Evolutionary conservation across 2,797 vertebrate genomes (phyloP).

Genomic region (Malacoraja senta): DNA sequence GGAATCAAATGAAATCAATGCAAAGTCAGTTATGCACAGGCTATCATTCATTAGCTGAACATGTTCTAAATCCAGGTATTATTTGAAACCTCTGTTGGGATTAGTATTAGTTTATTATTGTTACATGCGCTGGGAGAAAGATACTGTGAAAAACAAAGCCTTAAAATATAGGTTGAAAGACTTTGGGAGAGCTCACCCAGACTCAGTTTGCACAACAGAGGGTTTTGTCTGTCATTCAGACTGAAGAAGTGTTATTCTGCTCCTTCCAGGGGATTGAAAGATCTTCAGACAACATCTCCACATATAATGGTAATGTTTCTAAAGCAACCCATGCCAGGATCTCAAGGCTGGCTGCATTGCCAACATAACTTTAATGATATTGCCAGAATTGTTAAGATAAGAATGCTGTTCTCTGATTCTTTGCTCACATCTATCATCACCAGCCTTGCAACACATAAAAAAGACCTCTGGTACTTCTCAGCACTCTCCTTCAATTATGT

Average conservation of each 20-base stretch:
- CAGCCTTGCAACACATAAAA: background rate
- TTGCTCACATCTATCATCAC: background rate
- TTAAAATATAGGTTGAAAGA: background rate
- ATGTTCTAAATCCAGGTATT: background rate
- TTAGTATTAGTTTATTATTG: no score
- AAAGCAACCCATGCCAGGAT: background rate
- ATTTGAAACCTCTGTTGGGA: background rate
- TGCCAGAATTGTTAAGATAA: background rate
- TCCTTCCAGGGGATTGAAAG: background rate
- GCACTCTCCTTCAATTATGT: background rate
- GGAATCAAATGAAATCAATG: background rate
- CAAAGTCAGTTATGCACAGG: background rate
- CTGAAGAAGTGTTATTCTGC: background rate
- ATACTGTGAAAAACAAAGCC: background rate
- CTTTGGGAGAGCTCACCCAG: background rate
- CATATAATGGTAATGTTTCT: background rate
- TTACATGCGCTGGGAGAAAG: no score
- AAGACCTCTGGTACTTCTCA: background rate
- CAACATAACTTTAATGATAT: background rate
- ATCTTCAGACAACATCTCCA: background rate
- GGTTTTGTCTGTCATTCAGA: background rate
- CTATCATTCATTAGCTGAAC: background rate
- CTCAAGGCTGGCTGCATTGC: background rate
- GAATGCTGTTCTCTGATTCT: background rate
- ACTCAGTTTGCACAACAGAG: background rate